Evolutionary conservation across 2,888 invertebrate genomes (phyloP).

Genomic region (Scaptomyza caliginosa): DNA sequence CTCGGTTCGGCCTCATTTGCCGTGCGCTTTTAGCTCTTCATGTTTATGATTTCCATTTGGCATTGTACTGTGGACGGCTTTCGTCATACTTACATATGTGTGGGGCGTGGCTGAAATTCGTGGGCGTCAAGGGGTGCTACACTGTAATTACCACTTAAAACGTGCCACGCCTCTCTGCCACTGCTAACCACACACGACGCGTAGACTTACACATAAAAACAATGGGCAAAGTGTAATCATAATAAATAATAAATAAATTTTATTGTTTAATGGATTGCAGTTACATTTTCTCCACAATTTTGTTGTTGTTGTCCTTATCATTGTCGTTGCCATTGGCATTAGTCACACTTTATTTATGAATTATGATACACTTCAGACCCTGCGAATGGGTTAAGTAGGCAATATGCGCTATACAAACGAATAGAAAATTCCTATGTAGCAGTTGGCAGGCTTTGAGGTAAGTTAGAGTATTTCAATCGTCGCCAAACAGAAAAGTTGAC

Average conservation of each 20-base stretch:
- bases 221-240: conserved; percentile 72
- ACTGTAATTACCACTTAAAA: conserved; percentile 78
- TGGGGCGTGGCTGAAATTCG: conserved; percentile 38
- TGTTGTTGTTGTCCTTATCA: conserved; percentile 30
- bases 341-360: conserved; percentile 81
- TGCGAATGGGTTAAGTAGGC: conserved; percentile 46
- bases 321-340: conserved; percentile 62
- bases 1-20: conserved; percentile 68
- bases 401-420: conserved; percentile 34
- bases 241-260: conserved; percentile 81
- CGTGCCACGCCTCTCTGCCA: conserved; percentile 24
- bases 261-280: conserved; percentile 79
- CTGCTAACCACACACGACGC: not conserved
- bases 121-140: conserved; percentile 34
- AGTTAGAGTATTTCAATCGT: conserved; percentile 35
- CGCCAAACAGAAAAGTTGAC: conserved; percentile 3
- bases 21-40: conserved; percentile 70
- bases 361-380: conserved; percentile 61
- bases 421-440: too few species aligned
- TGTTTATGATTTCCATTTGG: conserved; percentile 77
- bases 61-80: conserved; percentile 23
- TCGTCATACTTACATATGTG: conserved; percentile 34
- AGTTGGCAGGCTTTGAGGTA: too few species aligned
- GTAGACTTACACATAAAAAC: conserved; percentile 38
- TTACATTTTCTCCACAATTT: conserved; percentile 63